Conservation (phyloP, 2,888 invertebrate species). For the Ichneumoninae sp. region DNA sequence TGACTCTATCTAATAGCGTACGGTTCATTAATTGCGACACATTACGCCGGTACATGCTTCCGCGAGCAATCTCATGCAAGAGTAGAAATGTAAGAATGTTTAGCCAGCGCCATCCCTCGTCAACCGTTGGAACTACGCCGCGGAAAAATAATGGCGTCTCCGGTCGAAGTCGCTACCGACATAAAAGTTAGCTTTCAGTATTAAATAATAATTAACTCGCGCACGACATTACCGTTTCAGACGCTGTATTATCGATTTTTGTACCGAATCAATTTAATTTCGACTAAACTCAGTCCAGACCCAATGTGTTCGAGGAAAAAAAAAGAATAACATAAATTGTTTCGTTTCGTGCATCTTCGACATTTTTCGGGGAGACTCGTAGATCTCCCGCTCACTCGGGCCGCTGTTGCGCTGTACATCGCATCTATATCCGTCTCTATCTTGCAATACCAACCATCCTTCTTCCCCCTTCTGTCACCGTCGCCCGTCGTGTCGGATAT, state of each 20-base stretch:
- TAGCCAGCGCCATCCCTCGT: neutral
- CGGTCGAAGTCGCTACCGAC: neutral
- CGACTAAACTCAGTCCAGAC: neutral
- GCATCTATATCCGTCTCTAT: conserved; percentile 3
- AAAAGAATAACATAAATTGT: neutral
- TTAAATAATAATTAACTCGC: neutral
- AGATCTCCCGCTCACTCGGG: conserved; percentile 11
- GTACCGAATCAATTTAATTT: neutral
- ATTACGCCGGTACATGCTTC: neutral
- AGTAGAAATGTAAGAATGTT: neutral
- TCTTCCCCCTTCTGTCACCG: neutral
- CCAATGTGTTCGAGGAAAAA: neutral
- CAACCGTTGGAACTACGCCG: neutral
- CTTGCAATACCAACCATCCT: neutral
- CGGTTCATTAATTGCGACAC: neutral
- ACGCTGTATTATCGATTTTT: neutral
- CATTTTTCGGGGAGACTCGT: neutral
- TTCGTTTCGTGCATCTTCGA: neutral
- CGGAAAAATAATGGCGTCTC: conserved; percentile 1
- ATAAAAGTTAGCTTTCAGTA: neutral
- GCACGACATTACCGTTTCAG: neutral
- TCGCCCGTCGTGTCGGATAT: conserved; percentile 35
- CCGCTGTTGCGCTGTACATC: conserved; percentile 11
- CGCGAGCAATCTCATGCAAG: neutral
- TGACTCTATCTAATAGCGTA: too few relatives aligned